Conservation (phyloP, 2,797 vertebrate genomes). For the Synaphobranchus kaupii region DNA sequence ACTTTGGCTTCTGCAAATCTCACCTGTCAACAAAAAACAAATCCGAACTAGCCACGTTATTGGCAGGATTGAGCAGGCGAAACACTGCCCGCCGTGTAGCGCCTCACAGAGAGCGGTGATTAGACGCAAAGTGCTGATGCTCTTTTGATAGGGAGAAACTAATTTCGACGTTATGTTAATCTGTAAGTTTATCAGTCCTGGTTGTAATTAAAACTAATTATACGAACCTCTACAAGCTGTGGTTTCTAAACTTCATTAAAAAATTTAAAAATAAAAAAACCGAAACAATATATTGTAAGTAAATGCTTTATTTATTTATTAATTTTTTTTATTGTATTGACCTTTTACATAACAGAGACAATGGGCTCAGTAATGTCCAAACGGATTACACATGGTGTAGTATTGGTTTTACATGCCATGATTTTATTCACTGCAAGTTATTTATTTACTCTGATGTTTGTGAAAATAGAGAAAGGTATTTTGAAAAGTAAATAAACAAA, state of each 20-base stretch:
- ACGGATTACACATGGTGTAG: background rate
- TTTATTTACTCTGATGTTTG: background rate
- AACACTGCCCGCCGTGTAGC: background rate
- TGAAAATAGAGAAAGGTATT: background rate
- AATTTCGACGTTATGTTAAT: constrained; percentile 28
- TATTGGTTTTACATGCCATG: background rate
- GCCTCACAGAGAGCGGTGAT: constrained; percentile 22
- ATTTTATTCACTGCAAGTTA: background rate
- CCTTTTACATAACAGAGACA: constrained; percentile 1
- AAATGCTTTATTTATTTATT: background rate
- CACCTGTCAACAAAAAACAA: constrained; percentile 11
- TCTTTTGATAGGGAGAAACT: constrained; percentile 29
- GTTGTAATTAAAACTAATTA: constrained; percentile 31
- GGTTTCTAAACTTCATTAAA: constrained; percentile 24
- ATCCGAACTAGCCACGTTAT: background rate
- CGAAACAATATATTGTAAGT: constrained; percentile 17
- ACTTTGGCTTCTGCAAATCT: background rate
- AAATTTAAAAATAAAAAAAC: too few species aligned
- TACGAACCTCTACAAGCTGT: constrained; percentile 31
- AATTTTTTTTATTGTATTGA: too few species aligned
- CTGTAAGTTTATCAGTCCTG: constrained; percentile 22
- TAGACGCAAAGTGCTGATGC: constrained; percentile 13
- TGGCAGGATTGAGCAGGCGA: background rate
- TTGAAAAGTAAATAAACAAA: background rate
- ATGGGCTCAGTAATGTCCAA: background rate